phyloP scores from a whole-genome alignment of 2,888 invertebrate genomes.

The Ormyrus labotus region DNA sequence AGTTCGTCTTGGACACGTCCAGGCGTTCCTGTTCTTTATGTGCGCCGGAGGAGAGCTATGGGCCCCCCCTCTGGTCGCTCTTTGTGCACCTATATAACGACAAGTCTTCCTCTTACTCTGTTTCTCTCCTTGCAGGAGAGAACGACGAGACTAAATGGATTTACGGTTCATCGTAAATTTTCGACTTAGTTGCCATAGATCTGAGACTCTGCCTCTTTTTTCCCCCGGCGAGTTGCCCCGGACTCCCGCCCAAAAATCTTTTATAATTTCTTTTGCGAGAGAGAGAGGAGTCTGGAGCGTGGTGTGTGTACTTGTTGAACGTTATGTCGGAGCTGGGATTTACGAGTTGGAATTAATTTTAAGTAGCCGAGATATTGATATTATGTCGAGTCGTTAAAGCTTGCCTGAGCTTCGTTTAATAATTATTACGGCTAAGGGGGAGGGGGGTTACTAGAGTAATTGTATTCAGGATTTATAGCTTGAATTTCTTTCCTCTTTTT shows the following conservation, averaged over 20 bases:
- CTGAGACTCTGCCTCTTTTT: conserved; percentile 21
- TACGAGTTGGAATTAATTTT: conserved; percentile 32
- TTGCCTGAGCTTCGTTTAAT: not conserved
- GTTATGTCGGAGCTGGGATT: conserved; percentile 7
- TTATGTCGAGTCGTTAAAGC: not conserved
- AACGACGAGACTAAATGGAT: conserved; percentile 52
- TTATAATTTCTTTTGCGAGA: conserved; percentile 32
- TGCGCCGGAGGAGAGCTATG: conserved; percentile 68
- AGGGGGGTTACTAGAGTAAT: too few relatives aligned
- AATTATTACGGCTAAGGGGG: too few relatives aligned
- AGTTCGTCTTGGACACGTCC: conserved; percentile 71
- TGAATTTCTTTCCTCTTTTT: too few relatives aligned
- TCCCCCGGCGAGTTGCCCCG: not conserved
- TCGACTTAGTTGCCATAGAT: conserved; percentile 50
- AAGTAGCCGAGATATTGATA: conserved; percentile 14
- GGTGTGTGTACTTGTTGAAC: conserved; percentile 1
- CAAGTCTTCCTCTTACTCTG: conserved; percentile 52
- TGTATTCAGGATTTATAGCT: too few relatives aligned
- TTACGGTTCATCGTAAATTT: conserved; percentile 56
- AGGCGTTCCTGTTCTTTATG: conserved; percentile 70
- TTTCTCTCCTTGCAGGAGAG: not conserved
- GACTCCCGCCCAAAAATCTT: conserved; percentile 33
- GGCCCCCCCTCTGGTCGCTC: conserved; percentile 54
- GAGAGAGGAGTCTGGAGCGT: not conserved
- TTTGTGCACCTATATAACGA: conserved; percentile 47